phyloP scores from a whole-genome alignment of 2,888 invertebrate species.

The Callimorpha dominula region DNA sequence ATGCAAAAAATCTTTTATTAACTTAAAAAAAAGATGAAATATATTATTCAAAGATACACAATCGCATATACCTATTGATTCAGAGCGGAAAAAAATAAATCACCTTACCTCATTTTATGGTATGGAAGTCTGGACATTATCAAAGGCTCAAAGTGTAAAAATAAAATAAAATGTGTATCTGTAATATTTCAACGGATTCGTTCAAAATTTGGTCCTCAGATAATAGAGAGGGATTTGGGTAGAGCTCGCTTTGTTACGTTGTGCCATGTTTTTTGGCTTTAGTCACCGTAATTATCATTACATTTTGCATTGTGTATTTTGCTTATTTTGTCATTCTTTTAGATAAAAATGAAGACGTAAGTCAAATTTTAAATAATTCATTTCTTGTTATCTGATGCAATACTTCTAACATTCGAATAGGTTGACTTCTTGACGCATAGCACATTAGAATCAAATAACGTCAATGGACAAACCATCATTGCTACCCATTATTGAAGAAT shows the following conservation, averaged over 20 bases:
- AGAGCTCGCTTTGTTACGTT: conserved; percentile 29
- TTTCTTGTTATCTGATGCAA: neutral
- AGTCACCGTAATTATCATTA: conserved; percentile 39
- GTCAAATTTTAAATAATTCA: neutral
- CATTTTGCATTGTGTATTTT: conserved; percentile 42
- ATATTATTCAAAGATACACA: neutral
- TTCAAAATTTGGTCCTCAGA: conserved; percentile 39
- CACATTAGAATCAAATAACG: no score
- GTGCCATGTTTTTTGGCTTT: conserved; percentile 22
- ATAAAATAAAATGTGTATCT: conserved; percentile 31
- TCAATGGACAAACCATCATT: no score
- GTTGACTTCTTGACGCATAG: no score
- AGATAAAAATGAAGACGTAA: neutral
- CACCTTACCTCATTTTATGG: conserved; percentile 1
- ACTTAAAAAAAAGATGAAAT: neutral
- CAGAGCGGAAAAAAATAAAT: conserved; percentile 1
- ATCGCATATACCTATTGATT: neutral
- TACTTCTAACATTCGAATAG: no score
- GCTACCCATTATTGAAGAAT: no score
- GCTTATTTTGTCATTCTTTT: conserved; percentile 21
- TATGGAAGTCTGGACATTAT: conserved; percentile 5
- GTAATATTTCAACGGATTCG: conserved; percentile 45
- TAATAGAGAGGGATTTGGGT: conserved; percentile 37
- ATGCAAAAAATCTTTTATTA: neutral
- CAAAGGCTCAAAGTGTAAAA: conserved; percentile 16